Base-by-base conservation (phyloP, 2,113 vertebrate species). In the Pelecanoides urinatrix region DNA sequence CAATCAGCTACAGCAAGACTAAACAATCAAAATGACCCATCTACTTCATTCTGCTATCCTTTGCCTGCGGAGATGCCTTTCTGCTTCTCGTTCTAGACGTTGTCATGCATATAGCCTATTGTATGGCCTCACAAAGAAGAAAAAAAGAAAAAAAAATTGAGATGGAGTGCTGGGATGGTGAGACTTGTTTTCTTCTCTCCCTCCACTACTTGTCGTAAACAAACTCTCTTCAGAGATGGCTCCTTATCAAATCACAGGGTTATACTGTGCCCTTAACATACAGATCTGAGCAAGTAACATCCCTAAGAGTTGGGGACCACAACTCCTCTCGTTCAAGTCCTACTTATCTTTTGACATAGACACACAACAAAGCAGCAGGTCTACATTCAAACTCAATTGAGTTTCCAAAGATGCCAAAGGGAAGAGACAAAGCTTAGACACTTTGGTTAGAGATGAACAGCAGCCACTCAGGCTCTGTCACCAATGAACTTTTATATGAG, bases 341-440 rank as follows among this genome's bases (percentile, higher is more conserved):
- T 16, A 3, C 32, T 38, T n/a, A 19, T 0, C 32, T 50, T 30
- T 23, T 25, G 26, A 18, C 11, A 23, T n/a, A 71, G 18, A 29
- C 4, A 17, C 73, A n/a, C 17, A 26, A 11, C 38, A 32, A 32
- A 53, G 47, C 65, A 55, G 11, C 47, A 63, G 22, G 22, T 25
- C n/a, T 49, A 21, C 7, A 1, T 9, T 38, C 16, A 30, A 63
- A 45, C 49, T 26, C 61, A 22, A 1, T 0, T 5, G 36, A 34
- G 16, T 6, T 34, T 25, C 55, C 16, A 30, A 18, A 19, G 40
- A 17, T 19, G 22, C 47, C 36, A 25, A 40, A 71, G 56, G 23
- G 32, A 58, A 63, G 27, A 29, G 36, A 36, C 32, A 50, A 50
- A 17, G n/a, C 17, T 73, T 42, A 36, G 18, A 19, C 16, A 11